Evolutionary conservation across 2,888 invertebrate genomes (phyloP), one percentile per base, ranked within the genome.

Genomic region (Eupithecia abbreviata): DNA sequence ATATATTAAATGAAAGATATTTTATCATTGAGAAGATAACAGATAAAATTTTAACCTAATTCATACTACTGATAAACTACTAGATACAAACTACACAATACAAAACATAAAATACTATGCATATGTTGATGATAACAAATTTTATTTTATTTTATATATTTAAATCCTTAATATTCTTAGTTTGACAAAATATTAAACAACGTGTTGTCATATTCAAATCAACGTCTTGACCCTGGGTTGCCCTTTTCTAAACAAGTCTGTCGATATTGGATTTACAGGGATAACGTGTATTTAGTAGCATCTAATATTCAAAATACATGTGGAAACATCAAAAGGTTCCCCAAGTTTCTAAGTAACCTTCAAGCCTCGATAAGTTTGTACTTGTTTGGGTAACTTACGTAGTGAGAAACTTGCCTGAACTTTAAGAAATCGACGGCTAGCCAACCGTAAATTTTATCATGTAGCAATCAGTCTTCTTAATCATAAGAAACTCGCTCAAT

Each of bases 291-390:
- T 58, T 58, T 58, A 58, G 62, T 62, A 62, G 62, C 62, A 62
- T 9, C 4, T 30, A 4, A 15, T 66, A 42, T 42, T 41, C 66
- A 42, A 66, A 66, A 43, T 66, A 66, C 42, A 15, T 42, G 66
- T 42, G 42, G 42, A 66, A 65, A 68, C 67, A 68, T 68, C 67
- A 68, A 68, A 43, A 43, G 67, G 43, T 42, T 66, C 15, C 66
- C 18, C 7, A 42, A 68, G 43, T 68, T 68, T 43, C 45, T 18
- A 68, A n/a, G 67, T 45, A 68, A n/a, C 42, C 67, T 45, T 45
- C 45, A 68, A 68, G 43, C 9, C 3, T 30, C 62, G 62, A 62
- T 62, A 62, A 30, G 18, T 62, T n/a, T 45, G 67, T 45, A 67
- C 7, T 45, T 68, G 43, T 68, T 68, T n/a, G 45, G 67, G 43